phyloP scores from a whole-genome alignment of 2,113 vertebrate genomes.

The Eolophus roseicapilla region DNA sequence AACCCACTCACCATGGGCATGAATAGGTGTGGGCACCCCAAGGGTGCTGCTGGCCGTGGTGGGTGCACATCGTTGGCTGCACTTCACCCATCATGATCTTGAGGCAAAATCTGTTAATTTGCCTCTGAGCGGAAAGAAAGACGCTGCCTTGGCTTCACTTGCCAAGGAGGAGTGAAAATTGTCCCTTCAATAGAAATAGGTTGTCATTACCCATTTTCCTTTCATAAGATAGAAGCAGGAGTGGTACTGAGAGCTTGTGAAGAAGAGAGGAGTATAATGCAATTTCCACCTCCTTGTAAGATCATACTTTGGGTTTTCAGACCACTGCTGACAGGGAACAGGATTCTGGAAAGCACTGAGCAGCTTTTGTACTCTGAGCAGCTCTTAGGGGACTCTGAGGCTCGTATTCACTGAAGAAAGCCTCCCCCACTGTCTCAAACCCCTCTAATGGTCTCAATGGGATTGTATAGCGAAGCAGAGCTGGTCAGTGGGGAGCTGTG shows the following conservation, averaged over 20 bases:
- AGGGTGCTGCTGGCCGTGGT: background rate
- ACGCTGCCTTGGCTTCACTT: background rate
- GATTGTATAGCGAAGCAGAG: background rate
- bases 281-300: conserved; percentile 31
- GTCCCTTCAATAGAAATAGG: conserved; percentile 30
- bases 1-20: background rate
- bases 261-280: background rate
- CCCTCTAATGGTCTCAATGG: background rate
- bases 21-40: background rate
- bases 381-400: background rate
- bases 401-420: background rate
- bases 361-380: background rate
- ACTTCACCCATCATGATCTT: background rate
- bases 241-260: conserved; percentile 1
- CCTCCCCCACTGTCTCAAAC: background rate
- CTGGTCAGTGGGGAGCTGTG: background rate
- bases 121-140: conserved; percentile 12
- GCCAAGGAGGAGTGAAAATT: conserved; percentile 40
- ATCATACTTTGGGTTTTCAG: background rate
- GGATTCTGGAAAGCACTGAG: background rate
- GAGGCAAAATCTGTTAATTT: conserved; percentile 20
- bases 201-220: conserved; percentile 48
- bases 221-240: conserved; percentile 2
- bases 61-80: background rate
- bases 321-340: background rate